Conservation (phyloP, 1,140 invertebrate species). For the Caenorhabditis remanei region DNA sequence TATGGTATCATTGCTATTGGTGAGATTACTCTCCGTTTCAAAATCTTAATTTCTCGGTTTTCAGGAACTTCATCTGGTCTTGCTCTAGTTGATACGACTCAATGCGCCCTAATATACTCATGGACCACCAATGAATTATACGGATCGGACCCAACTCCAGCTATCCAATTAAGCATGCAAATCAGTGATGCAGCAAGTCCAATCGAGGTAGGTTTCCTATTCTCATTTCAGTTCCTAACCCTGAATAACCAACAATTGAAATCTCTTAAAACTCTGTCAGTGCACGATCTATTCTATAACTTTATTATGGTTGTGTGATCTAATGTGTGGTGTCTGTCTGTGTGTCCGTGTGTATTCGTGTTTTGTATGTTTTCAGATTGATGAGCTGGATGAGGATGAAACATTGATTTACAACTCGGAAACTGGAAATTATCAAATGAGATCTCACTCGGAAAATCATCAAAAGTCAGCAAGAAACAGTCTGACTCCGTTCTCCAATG, state of each 20-base stretch:
- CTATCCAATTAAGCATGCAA: constrained; percentile 65
- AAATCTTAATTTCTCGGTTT: not conserved
- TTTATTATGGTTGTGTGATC: not conserved
- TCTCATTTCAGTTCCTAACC: not conserved
- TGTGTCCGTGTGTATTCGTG: not conserved
- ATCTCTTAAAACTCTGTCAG: not conserved
- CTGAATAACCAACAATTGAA: not conserved
- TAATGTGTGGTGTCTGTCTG: not conserved
- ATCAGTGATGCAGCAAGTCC: constrained; percentile 55
- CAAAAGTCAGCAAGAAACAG: not conserved
- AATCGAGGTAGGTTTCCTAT: constrained; percentile 54
- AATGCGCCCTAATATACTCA: constrained; percentile 73
- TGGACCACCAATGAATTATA: constrained; percentile 74
- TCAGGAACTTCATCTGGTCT: constrained; percentile 68
- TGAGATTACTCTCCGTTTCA: constrained; percentile 53
- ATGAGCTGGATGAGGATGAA: constrained; percentile 14
- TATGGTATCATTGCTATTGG: constrained; percentile 84
- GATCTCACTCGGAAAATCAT: constrained; percentile 27
- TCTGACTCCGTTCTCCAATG: constrained; percentile 14
- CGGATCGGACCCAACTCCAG: constrained; percentile 67
- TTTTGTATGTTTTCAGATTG: constrained; percentile 12
- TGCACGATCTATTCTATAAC: too few species aligned
- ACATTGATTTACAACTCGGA: constrained; percentile 15
- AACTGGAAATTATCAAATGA: not conserved
- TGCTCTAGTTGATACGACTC: constrained; percentile 74